A percentile compares a stretch with the other conserved stretches of the same genome.
Conservation (phyloP, 2,797 vertebrate genomes). For the Sebastes trivittatus region DNA sequence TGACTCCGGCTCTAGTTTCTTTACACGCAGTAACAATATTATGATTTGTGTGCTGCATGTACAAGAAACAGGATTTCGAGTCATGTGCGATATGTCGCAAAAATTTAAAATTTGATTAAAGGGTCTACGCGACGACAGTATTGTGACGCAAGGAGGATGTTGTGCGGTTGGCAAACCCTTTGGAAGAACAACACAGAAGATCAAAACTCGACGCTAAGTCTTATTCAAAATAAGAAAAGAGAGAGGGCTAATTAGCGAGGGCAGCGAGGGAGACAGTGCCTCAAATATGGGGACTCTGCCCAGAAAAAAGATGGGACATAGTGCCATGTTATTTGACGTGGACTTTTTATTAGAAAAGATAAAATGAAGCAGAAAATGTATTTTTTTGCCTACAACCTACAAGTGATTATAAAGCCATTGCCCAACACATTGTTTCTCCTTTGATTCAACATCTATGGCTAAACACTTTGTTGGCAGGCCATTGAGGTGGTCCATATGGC, state of each 20-base stretch:
- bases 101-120: neutral
- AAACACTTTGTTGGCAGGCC: slow-evolving; percentile 74
- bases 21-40: neutral
- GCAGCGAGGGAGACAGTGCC: neutral
- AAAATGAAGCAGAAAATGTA: neutral
- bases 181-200: neutral
- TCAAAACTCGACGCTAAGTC: neutral
- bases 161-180: slow-evolving; percentile 1
- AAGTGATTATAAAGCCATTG: slow-evolving; percentile 53
- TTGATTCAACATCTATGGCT: slow-evolving; percentile 60
- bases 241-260: neutral
- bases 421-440: slow-evolving; percentile 43
- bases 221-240: slow-evolving; percentile 1
- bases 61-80: neutral
- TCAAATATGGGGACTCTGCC: neutral
- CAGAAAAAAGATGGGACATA: neutral
- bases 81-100: neutral
- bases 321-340: neutral
- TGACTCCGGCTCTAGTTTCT: neutral
- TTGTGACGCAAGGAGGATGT: neutral
- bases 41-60: neutral
- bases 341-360: neutral
- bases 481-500: slow-evolving; percentile 78
- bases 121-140: neutral
- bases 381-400: neutral